Conservation (phyloP, 2,888 invertebrate genomes). For the Himalopsyche tibetana region DNA sequence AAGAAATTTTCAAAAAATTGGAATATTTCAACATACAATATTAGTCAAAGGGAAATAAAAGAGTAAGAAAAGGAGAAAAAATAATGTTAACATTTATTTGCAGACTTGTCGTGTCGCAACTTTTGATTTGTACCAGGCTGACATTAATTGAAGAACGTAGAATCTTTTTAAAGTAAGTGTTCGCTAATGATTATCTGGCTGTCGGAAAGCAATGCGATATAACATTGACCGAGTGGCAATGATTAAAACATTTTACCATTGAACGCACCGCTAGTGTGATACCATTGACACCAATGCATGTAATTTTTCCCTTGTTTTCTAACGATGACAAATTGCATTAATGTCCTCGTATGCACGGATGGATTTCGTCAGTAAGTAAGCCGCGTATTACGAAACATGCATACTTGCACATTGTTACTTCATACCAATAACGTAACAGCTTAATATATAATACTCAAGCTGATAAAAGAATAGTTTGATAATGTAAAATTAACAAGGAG, state of each 20-base stretch:
- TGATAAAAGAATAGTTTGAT: too few species aligned
- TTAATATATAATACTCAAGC: too few species aligned
- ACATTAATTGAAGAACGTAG: background rate
- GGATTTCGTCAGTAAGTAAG: background rate
- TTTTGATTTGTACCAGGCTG: background rate
- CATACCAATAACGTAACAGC: background rate
- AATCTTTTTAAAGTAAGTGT: background rate
- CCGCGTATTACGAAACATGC: background rate
- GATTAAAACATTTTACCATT: constrained; percentile 39
- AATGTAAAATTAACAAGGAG: too few species aligned
- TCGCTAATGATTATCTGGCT: constrained; percentile 24
- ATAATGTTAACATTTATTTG: too few species aligned
- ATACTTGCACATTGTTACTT: background rate
- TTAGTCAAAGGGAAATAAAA: too few species aligned
- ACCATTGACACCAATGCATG: constrained; percentile 58
- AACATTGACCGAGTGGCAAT: constrained; percentile 59
- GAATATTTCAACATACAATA: too few species aligned
- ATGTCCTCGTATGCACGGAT: background rate
- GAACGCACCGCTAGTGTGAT: constrained; percentile 39
- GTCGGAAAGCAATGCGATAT: constrained; percentile 50
- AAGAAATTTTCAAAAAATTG: too few species aligned
- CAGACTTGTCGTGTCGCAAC: too few species aligned
- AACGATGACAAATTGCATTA: constrained; percentile 7
- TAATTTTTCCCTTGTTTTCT: constrained; percentile 45
- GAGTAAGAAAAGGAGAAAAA: too few species aligned